phyloP scores from a whole-genome alignment of 2,888 invertebrate species.

The Drosophila atroscutellata region DNA sequence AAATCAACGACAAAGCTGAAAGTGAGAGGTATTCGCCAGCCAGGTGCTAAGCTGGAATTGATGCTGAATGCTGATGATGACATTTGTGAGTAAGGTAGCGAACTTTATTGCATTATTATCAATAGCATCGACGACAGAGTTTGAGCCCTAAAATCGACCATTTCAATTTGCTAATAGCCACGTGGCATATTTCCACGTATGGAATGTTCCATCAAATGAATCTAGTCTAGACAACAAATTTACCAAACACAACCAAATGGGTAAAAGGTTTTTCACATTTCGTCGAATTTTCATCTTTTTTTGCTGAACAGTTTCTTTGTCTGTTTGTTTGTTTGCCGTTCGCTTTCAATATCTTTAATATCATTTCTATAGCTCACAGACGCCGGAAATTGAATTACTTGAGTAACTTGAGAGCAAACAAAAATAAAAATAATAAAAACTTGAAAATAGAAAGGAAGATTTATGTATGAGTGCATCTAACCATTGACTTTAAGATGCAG shows the following conservation, averaged over 20 bases:
- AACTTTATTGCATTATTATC: slow-evolving; percentile 34
- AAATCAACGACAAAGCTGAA: slow-evolving; percentile 54
- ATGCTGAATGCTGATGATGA: slow-evolving; percentile 52
- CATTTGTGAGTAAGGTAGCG: slow-evolving; percentile 33
- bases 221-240: slow-evolving; percentile 71
- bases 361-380: slow-evolving; percentile 48
- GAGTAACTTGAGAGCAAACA: slow-evolving; percentile 46
- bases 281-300: slow-evolving; percentile 9
- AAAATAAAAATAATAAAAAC: neutral
- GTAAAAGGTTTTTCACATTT: slow-evolving; percentile 66
- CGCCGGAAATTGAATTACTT: slow-evolving; percentile 73
- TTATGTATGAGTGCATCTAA: slow-evolving; percentile 8
- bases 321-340: slow-evolving; percentile 29
- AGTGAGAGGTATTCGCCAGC: slow-evolving; percentile 29
- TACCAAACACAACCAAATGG: slow-evolving; percentile 47
- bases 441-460: neutral
- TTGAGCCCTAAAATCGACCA: slow-evolving; percentile 48
- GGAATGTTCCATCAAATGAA: slow-evolving; percentile 33
- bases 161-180: slow-evolving; percentile 74
- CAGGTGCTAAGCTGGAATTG: slow-evolving; percentile 48
- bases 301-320: slow-evolving; percentile 17
- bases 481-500: slow-evolving; percentile 42
- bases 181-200: slow-evolving; percentile 67
- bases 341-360: slow-evolving; percentile 74
- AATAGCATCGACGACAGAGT: slow-evolving; percentile 11